Conservation (phyloP, 2,797 vertebrate genomes). For the Ambastaia sidthimunki region DNA sequence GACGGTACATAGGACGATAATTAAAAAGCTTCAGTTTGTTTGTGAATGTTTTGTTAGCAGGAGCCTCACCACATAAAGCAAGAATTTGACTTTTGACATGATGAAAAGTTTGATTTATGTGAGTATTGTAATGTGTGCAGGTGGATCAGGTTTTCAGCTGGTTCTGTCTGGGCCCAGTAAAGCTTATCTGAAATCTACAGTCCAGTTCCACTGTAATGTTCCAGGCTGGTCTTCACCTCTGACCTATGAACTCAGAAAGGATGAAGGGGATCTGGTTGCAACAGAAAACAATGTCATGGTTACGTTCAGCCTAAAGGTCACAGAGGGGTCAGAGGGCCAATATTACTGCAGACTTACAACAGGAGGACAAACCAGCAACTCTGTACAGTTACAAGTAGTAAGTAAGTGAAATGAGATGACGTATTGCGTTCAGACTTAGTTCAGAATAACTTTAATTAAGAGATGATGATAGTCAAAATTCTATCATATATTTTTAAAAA, state of each 20-base stretch:
- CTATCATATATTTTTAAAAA: no score
- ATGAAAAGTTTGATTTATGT: no score
- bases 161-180: constrained; percentile 71
- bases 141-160: constrained; percentile 52
- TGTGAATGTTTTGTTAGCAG: no score
- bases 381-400: constrained; percentile 70
- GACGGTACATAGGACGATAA: no score
- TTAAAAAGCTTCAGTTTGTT: no score
- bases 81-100: background rate
- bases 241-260: constrained; percentile 66
- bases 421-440: background rate
- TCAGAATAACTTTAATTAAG: no score
- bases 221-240: constrained; percentile 48
- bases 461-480: no score
- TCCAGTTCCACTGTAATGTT: constrained; percentile 66
- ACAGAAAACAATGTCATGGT: background rate
- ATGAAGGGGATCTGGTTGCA: background rate
- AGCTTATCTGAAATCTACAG: constrained; percentile 65
- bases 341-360: constrained; percentile 69
- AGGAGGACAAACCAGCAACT: constrained; percentile 63
- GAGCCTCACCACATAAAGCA: background rate
- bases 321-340: constrained; percentile 57
- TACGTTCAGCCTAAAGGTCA: constrained; percentile 62
- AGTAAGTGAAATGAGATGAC: constrained; percentile 69
- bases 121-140: constrained; percentile 51